Evolutionary conservation across 2,797 vertebrate species (phyloP).

Genomic region (Dryobates pubescens): DNA sequence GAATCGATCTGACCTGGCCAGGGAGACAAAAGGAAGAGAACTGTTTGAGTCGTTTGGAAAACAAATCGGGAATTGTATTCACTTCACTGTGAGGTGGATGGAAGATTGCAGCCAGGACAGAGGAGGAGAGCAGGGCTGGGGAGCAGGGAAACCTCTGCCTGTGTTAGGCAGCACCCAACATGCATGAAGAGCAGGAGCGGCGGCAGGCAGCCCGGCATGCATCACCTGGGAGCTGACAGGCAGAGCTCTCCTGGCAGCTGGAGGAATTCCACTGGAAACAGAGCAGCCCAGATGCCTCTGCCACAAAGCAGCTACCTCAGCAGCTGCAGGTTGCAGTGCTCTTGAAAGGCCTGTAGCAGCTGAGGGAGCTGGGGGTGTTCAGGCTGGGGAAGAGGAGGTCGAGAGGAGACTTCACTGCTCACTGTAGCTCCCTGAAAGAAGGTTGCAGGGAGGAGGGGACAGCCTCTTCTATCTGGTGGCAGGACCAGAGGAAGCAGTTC

Average conservation of each 20-base stretch:
- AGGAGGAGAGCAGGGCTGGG: neutral
- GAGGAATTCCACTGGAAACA: neutral
- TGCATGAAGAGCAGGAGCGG: neutral
- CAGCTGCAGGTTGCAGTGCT: neutral
- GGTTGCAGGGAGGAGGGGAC: too few relatives aligned
- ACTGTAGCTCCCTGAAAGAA: too few relatives aligned
- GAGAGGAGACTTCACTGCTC: too few relatives aligned
- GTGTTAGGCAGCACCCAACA: neutral
- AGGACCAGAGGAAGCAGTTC: too few relatives aligned
- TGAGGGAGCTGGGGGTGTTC: too few relatives aligned
- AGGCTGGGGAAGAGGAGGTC: too few relatives aligned
- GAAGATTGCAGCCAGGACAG: neutral
- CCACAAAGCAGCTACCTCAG: neutral
- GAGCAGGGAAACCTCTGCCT: neutral
- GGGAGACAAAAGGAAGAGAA: slow-evolving; percentile 54
- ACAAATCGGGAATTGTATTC: slow-evolving; percentile 52
- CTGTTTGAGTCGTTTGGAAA: slow-evolving; percentile 54
- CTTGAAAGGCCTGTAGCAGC: too few relatives aligned
- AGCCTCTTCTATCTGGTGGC: too few relatives aligned
- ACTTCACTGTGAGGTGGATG: slow-evolving; percentile 43
- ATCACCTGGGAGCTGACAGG: neutral
- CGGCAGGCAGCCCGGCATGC: neutral
- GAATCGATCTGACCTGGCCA: slow-evolving; percentile 48
- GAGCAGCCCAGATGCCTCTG: accelerated
- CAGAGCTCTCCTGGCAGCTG: neutral